phyloP scores from a whole-genome alignment of 53 echinoderm and acorn worm species.

The Henricia sp. region DNA sequence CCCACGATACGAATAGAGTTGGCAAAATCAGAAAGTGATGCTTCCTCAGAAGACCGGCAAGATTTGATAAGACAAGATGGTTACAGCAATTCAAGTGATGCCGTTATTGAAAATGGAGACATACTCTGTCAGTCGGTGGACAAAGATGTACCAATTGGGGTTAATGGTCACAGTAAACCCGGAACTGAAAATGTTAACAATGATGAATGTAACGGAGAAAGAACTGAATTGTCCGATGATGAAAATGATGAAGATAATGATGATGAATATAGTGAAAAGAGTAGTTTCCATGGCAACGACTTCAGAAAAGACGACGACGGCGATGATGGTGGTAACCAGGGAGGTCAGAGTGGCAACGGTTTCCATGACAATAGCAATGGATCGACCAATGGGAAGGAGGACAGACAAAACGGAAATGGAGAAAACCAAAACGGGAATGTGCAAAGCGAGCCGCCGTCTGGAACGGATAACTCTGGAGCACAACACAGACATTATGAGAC shows the following conservation, averaged over 20 bases:
- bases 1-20: slow-evolving; percentile 24
- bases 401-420: not conserved
- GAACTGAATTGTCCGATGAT: slow-evolving; percentile 9
- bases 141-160: too few relatives aligned
- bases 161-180: not conserved
- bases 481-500: slow-evolving; percentile 20
- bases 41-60: not conserved
- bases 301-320: slow-evolving; percentile 42
- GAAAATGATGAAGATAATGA: slow-evolving; percentile 15
- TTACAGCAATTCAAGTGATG: too few relatives aligned
- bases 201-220: slow-evolving; percentile 14
- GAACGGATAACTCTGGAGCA: slow-evolving; percentile 20
- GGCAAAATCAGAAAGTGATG: not conserved
- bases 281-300: slow-evolving; percentile 6
- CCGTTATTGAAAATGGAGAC: slow-evolving; percentile 23
- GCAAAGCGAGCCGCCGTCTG: slow-evolving; percentile 30
- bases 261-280: slow-evolving; percentile 25
- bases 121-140: not conserved
- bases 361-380: slow-evolving; percentile 41
- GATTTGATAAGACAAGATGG: too few relatives aligned
- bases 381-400: slow-evolving; percentile 13
- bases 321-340: slow-evolving; percentile 31
- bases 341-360: slow-evolving; percentile 47
- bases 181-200: slow-evolving; percentile 4
- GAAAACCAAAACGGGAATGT: slow-evolving; percentile 9